These are phyloP conservation scores for Coleophora flavipennella DNA, from an alignment of 2,888 invertebrate species.

Conservation along the genomic window DNA sequence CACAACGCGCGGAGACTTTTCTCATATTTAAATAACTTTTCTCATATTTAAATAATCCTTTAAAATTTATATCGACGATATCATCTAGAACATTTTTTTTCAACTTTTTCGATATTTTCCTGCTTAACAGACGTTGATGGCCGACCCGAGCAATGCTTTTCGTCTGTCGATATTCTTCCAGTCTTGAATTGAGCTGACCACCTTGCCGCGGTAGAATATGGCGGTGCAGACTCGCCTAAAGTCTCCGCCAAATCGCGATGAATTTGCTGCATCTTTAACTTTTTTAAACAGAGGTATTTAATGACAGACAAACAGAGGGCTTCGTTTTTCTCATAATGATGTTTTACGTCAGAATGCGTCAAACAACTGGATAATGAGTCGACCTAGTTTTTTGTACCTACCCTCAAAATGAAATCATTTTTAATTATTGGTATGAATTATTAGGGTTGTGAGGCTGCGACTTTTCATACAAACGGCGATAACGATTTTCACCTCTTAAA, in stretches of 20 bases:
- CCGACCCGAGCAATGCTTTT: not conserved
- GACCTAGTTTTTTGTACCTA: not conserved
- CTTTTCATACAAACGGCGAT: too few species aligned
- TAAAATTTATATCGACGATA: not conserved
- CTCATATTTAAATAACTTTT: too few species aligned
- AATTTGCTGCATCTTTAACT: too few species aligned
- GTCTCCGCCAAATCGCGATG: too few species aligned
- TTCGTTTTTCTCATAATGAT: too few species aligned
- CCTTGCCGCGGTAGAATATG: conserved; percentile 1
- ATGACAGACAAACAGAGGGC: too few species aligned
- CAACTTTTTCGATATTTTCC: not conserved
- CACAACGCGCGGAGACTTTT: too few species aligned
- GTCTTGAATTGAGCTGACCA: not conserved
- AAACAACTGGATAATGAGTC: not conserved
- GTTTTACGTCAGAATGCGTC: not conserved
- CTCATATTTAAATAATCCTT: not conserved
- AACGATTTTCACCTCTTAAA: too few species aligned
- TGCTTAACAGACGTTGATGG: not conserved
- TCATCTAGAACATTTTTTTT: not conserved
- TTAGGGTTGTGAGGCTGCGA: too few species aligned
- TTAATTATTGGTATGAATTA: not conserved
- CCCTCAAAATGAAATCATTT: not conserved
- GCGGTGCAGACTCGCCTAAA: not conserved
- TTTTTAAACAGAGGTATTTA: too few species aligned
- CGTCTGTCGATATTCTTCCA: not conserved